Base-by-base conservation (phyloP, 2,113 vertebrate genomes). In the Lamprotornis superbus region DNA sequence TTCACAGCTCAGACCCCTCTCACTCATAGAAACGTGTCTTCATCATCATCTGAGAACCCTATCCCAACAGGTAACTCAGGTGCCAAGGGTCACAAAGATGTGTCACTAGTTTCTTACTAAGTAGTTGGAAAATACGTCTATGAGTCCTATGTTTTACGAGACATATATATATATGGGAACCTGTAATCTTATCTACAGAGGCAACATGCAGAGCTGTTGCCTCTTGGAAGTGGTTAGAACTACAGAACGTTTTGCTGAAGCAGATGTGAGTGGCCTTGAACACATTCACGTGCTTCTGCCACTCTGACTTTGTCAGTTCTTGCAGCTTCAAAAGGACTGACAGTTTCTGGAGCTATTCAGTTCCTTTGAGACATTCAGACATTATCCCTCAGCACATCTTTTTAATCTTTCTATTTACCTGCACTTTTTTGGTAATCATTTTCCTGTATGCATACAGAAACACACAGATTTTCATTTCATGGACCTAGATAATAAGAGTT, bases 191-290 rank as follows among this genome's bases (percentile, higher is more conserved):
- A 16, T 22, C 37, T 71, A 15, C 39, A 30, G 19, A 49, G 37
- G 19, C 19, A 53, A 14, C 35, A 20, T 5, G 4, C 3, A 76
- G 28, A 75, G 44, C 4, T 33, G 13, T 3, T n/a, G 24, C 4
- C 4, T 52, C 22, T 69, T 60, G 11, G 33, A 52, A 24, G 8
- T 27, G 28, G 8, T 67, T 42, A 78, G 22, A 69, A 7, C 11
- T 31, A 44, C 0, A 47, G 24, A 69, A 52, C 0, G 0, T 52
- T 83, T 78, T 84, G 3, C 53, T 74, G 31, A 40, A 39, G 15
- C 0, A 5, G 35, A 30, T 52, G 3, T 28, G 74, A 31, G 13
- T 25, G 12, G 19, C 15, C 21, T 44, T 74, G 50, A 40, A 63
- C 5, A 30, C 3, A 21, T 70, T 61, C 40, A 56, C 10, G 27